Conservation (phyloP, 2,113 vertebrate genomes). For the Lynx canadensis region DNA sequence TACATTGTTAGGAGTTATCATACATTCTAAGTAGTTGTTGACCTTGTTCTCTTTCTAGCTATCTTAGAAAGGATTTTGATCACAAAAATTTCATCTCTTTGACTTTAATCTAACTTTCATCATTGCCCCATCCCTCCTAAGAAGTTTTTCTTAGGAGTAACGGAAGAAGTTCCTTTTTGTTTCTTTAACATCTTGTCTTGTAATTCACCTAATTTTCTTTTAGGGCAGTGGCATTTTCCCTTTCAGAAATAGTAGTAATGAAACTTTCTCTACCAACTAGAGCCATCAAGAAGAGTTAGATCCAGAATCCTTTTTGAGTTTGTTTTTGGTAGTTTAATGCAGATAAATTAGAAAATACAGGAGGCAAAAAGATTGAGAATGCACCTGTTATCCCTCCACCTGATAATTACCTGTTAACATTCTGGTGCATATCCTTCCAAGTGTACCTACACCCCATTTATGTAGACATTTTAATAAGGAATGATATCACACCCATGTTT, state of each 20-base stretch:
- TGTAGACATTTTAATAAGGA: conserved; percentile 33
- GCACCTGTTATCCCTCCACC: not conserved
- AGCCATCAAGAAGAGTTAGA: not conserved
- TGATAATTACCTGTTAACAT: not conserved
- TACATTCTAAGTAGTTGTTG: conserved; percentile 53
- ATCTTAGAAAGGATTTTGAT: conserved; percentile 58
- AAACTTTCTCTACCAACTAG: not conserved
- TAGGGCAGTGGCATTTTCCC: conserved; percentile 65
- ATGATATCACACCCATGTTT: not conserved
- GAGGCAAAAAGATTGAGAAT: conserved; percentile 13
- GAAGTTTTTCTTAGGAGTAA: conserved; percentile 47
- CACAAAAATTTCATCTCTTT: conserved; percentile 68
- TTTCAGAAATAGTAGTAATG: conserved; percentile 54
- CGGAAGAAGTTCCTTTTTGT: conserved; percentile 70
- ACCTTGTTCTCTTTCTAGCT: conserved; percentile 34
- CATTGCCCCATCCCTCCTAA: conserved; percentile 59
- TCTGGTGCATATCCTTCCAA: not conserved
- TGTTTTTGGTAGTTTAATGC: conserved; percentile 42
- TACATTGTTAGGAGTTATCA: not conserved
- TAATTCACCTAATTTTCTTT: not conserved
- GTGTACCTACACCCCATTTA: not conserved
- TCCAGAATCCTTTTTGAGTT: conserved; percentile 10
- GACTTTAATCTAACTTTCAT: conserved; percentile 26
- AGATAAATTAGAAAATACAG: not conserved
- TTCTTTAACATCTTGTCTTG: not conserved